These are phyloP conservation scores for Megaleporinus macrocephalus DNA, from an alignment of 2,113 vertebrate species.

Conservation along the genomic window DNA sequence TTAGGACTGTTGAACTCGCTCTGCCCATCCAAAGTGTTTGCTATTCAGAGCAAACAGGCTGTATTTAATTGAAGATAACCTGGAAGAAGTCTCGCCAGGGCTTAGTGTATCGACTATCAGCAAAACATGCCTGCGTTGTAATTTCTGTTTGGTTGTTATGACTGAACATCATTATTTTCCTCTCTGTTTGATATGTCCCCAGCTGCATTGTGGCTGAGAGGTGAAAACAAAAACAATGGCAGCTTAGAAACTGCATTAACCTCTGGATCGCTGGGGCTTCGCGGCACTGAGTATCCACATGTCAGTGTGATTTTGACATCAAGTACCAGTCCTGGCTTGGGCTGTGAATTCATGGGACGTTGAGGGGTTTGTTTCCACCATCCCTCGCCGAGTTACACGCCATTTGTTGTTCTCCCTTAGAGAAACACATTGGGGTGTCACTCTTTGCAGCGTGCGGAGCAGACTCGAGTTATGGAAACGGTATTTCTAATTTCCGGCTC, in stretches of 20 bases:
- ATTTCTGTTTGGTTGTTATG: conserved; percentile 40
- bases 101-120: conserved; percentile 23
- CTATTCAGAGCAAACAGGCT: conserved; percentile 23
- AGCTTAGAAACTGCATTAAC: conserved; percentile 58
- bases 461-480: conserved; percentile 44
- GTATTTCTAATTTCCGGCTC: conserved; percentile 53
- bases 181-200: conserved; percentile 46
- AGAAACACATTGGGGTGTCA: conserved; percentile 26
- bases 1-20: background rate
- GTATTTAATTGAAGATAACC: conserved; percentile 33
- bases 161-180: conserved; percentile 46
- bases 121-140: conserved; percentile 11
- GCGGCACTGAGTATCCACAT: background rate
- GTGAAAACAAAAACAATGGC: conserved; percentile 53
- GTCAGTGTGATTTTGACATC: conserved; percentile 54
- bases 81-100: background rate
- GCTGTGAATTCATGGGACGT: conserved; percentile 26
- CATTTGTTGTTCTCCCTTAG: conserved; percentile 30
- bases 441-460: background rate
- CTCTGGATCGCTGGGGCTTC: conserved; percentile 41
- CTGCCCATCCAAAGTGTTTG: conserved; percentile 35
- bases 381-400: conserved; percentile 12
- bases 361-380: background rate
- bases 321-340: conserved; percentile 14
- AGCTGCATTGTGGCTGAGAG: conserved; percentile 35